phyloP scores from a whole-genome alignment of 2,113 vertebrate species.

The Sebastes schlegelii region DNA sequence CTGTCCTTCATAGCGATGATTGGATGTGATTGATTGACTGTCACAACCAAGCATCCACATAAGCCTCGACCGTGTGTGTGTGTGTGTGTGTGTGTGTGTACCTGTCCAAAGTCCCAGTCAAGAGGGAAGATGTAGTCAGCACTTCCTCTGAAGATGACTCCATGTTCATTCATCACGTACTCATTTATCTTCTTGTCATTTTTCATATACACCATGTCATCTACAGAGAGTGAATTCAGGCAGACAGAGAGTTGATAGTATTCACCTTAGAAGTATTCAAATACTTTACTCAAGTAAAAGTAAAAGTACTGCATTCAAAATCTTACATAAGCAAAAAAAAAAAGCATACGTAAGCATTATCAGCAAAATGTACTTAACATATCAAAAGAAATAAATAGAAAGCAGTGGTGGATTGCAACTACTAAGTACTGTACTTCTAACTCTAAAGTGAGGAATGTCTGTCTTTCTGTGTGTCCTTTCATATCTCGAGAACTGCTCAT shows the following conservation, averaged over 20 bases:
- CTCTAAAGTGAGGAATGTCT: too few relatives aligned
- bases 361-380: background rate
- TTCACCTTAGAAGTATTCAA: background rate
- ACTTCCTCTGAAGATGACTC: constrained; percentile 86
- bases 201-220: constrained; percentile 86
- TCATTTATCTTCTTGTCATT: constrained; percentile 83
- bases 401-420: too few relatives aligned
- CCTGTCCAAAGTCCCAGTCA: constrained; percentile 83
- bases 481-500: too few relatives aligned
- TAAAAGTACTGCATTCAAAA: background rate
- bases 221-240: constrained; percentile 67
- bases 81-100: constrained; percentile 23
- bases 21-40: too few relatives aligned
- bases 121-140: constrained; percentile 66
- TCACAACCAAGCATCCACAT: too few relatives aligned
- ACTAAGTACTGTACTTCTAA: too few relatives aligned
- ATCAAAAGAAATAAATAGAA: background rate
- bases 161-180: constrained; percentile 88
- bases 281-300: background rate
- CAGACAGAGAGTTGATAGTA: background rate
- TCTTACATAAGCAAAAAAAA: background rate
- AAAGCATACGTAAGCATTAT: background rate
- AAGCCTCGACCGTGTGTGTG: background rate
- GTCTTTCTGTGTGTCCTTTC: too few relatives aligned
- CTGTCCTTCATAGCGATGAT: too few relatives aligned